These are phyloP conservation scores for Leucania comma DNA, from an alignment of 2,888 invertebrate species.

Conservation along the genomic window DNA sequence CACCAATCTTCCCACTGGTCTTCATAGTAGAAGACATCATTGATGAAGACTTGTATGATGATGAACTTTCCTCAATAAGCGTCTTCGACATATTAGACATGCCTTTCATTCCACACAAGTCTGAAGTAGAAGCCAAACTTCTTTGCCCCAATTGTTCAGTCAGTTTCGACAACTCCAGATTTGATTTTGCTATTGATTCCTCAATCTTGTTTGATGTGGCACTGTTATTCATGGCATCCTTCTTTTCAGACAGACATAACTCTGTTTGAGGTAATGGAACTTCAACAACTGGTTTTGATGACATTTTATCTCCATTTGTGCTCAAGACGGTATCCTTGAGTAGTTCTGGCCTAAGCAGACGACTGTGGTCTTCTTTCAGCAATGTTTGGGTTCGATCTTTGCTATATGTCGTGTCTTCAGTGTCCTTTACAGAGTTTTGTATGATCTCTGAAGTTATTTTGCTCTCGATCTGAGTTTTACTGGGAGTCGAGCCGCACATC, in stretches of 20 bases:
- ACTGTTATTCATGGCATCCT: slow-evolving; percentile 12
- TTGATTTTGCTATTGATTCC: slow-evolving; percentile 58
- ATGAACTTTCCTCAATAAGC: slow-evolving; percentile 59
- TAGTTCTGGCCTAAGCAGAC: slow-evolving; percentile 71
- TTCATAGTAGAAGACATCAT: slow-evolving; percentile 66
- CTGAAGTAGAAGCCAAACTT: slow-evolving; percentile 54
- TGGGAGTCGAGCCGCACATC: slow-evolving; percentile 62
- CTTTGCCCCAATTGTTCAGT: slow-evolving; percentile 59
- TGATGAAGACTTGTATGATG: slow-evolving; percentile 67
- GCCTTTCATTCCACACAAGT: slow-evolving; percentile 50
- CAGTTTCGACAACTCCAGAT: slow-evolving; percentile 51
- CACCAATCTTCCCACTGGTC: slow-evolving; percentile 66
- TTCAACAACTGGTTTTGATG: slow-evolving; percentile 58
- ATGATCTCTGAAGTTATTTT: slow-evolving; percentile 45
- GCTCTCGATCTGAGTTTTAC: slow-evolving; percentile 38
- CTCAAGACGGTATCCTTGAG: slow-evolving; percentile 57
- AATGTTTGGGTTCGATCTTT: slow-evolving; percentile 62
- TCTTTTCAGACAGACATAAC: slow-evolving; percentile 32
- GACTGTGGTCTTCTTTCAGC: slow-evolving; percentile 71
- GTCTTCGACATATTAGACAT: slow-evolving; percentile 55
- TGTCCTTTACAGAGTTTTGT: slow-evolving; percentile 51
- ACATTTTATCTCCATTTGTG: slow-evolving; percentile 52
- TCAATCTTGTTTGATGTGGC: slow-evolving; percentile 44
- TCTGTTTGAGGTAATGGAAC: slow-evolving; percentile 8
- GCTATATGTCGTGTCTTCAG: slow-evolving; percentile 40